A percentile compares a stretch with the other conserved stretches of the same genome.
These are phyloP conservation scores for Aepyceros melampus DNA, from an alignment of 2,113 vertebrate genomes.

Conservation along the genomic window DNA sequence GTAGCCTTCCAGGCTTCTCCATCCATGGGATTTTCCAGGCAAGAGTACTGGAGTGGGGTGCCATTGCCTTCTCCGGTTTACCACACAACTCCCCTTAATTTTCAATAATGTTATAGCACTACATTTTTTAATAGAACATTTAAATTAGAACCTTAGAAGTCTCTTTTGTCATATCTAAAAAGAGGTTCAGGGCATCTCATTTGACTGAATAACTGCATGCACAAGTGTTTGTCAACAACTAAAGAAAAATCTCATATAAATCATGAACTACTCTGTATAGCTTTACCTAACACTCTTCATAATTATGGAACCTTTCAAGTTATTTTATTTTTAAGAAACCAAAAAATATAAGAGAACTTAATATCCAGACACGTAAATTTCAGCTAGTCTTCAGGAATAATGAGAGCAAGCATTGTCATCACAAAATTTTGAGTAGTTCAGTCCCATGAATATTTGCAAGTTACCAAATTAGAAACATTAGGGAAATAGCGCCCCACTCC, in stretches of 20 bases:
- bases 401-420: background rate
- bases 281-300: background rate
- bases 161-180: background rate
- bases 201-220: background rate
- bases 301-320: background rate
- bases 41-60: too few relatives aligned
- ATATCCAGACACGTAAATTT: background rate
- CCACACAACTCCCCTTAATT: background rate
- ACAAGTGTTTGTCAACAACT: background rate
- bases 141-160: background rate
- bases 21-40: too few relatives aligned
- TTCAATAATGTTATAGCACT: background rate
- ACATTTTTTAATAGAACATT: background rate
- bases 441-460: background rate
- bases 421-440: background rate
- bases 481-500: background rate
- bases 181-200: background rate
- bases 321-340: conserved; percentile 8
- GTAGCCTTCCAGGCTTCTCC: too few relatives aligned
- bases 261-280: background rate
- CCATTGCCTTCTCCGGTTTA: too few relatives aligned
- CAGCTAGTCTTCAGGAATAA: background rate
- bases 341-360: background rate
- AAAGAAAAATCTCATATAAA: background rate
- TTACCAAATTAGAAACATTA: background rate